These are phyloP conservation scores for Melolontha melolontha DNA, from an alignment of 2,888 invertebrate species.

Conservation along the genomic window DNA sequence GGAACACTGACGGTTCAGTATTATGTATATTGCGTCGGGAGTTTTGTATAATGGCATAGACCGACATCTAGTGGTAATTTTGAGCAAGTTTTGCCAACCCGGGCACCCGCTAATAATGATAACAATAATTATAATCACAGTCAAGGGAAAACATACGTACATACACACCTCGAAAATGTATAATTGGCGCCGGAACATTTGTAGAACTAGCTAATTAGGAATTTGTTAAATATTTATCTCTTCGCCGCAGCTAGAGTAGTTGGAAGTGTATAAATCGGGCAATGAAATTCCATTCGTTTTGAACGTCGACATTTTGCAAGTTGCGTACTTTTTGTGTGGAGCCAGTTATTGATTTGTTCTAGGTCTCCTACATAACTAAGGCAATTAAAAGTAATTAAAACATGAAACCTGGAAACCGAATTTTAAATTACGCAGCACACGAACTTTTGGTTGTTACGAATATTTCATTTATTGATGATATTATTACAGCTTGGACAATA, in stretches of 20 bases:
- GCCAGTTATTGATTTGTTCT: no score
- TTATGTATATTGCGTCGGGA: conserved; percentile 33
- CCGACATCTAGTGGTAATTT: conserved; percentile 29
- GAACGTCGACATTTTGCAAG: no score
- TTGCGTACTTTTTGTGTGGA: no score
- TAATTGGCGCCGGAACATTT: conserved; percentile 27
- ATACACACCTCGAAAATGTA: conserved; percentile 28
- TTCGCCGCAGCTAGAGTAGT: neutral
- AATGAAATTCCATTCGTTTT: no score
- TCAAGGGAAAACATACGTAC: conserved; percentile 25
- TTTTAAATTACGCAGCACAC: no score
- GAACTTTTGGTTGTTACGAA: no score
- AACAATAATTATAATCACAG: conserved; percentile 36
- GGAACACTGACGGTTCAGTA: conserved; percentile 1
- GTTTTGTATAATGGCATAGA: conserved; percentile 32
- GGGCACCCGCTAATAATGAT: conserved; percentile 29
- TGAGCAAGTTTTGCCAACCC: neutral
- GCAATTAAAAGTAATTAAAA: no score
- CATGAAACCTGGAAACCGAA: no score
- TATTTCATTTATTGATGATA: no score
- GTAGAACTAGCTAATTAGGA: conserved; percentile 28
- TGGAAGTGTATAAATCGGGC: no score
- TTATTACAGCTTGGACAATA: no score
- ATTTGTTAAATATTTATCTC: conserved; percentile 37
- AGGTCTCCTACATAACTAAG: no score